Base-by-base conservation (phyloP, 2,797 vertebrate species). In the Mionectes olivaceus region DNA sequence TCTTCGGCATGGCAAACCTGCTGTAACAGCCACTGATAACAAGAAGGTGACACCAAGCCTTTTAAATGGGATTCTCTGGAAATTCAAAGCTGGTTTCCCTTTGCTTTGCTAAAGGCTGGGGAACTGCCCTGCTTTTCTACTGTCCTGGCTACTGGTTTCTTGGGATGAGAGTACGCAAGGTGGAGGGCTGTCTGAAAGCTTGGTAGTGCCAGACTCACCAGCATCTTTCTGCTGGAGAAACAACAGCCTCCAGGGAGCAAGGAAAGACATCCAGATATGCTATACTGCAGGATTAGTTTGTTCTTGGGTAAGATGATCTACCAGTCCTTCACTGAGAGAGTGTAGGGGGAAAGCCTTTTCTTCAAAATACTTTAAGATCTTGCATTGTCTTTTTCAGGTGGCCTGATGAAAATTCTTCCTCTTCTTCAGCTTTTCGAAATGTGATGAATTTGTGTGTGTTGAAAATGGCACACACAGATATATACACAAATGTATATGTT, bases 111-210 rank as follows among this genome's bases (percentile, higher is more conserved):
- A 28, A 56, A 77, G 52, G 10, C 14, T 67, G 53, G 16, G 12
- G 7, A 64, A 4, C 8, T 77, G 19, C 9, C 22, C 19, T 46
- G 22, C 2, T 70, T 87, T 71, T 60, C 60, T 4, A 1, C 39
- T 67, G 4, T 49, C 17, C 18, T 63, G 47, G 2, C 17, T 76
- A 9, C 25, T 32, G 18, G 6, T 47, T 86, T 39, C 24, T 53
- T 1, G 2, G 27, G 15, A 41, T 9, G 8, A 19, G 24, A 90
- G 25, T 21, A 41, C 0, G 0, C 24, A 24, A 24, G 27, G 15
- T 4, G 3, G 25, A 63, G n/a, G 37, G 17, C 11, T 43, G 4
- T 32, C 2, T 5, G 27, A 89, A 81, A 46, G 4, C 10, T 61
- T 50, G 32, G 7, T 67, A 57, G 28, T 35, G 11, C 21, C 44